A percentile compares a stretch with the other conserved stretches of the same genome.
Evolutionary conservation across 2,113 vertebrate genomes (phyloP).

Genomic region (Vulpes lagopus): DNA sequence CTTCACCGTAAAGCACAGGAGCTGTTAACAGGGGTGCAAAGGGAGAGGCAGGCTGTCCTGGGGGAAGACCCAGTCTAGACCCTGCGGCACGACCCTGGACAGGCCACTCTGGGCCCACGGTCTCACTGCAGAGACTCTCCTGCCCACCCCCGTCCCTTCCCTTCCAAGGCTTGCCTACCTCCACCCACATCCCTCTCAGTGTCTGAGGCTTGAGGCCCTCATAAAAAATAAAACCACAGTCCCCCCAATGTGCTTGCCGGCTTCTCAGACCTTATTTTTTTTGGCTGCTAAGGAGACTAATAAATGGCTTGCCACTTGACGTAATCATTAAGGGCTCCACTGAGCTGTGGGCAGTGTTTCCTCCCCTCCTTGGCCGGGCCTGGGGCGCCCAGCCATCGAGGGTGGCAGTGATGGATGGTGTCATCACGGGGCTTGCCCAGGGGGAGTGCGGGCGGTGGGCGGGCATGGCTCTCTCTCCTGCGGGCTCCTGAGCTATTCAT

Average conservation of each 20-base stretch:
- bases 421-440: not conserved
- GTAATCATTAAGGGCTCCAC: constrained; percentile 69
- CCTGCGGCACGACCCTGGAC: not conserved
- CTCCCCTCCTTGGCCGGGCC: not conserved
- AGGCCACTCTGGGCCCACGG: not conserved
- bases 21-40: fast-evolving
- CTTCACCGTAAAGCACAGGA: fast-evolving
- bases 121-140: not conserved
- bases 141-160: fast-evolving
- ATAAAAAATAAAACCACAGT: constrained; percentile 59
- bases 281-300: constrained; percentile 71
- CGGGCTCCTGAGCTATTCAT: not conserved
- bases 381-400: constrained; percentile 23
- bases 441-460: not conserved
- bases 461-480: not conserved
- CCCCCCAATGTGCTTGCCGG: constrained; percentile 3
- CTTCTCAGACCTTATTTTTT: constrained; percentile 68
- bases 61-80: not conserved
- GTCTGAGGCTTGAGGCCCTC: constrained; percentile 4
- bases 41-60: fast-evolving
- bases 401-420: constrained; percentile 12
- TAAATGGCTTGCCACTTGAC: constrained; percentile 66
- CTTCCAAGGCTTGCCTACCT: not conserved
- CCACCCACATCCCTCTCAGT: not conserved
- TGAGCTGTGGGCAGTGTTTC: constrained; percentile 66